These are phyloP conservation scores for Leptestheria dahalacensis DNA, from an alignment of 1,140 invertebrate species.

Conservation along the genomic window DNA sequence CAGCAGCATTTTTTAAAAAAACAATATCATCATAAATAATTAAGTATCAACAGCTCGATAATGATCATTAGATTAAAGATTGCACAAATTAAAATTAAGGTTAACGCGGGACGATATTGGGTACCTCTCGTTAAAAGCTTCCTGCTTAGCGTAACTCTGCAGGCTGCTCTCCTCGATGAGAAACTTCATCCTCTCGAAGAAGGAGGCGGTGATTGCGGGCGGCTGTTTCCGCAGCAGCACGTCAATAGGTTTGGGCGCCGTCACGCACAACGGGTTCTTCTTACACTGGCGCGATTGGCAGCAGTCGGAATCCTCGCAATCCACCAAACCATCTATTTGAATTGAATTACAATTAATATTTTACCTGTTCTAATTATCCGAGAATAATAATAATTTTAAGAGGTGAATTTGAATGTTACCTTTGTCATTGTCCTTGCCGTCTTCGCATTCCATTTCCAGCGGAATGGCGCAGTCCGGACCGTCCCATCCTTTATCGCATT, in stretches of 20 bases:
- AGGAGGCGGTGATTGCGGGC: constrained; percentile 87
- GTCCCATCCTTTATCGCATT: constrained; percentile 80
- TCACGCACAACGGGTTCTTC: constrained; percentile 82
- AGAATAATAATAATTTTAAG: background rate
- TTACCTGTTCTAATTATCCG: too few relatives aligned
- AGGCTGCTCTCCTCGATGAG: constrained; percentile 96
- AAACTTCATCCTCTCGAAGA: constrained; percentile 95
- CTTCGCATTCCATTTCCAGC: constrained; percentile 80
- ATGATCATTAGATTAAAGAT: too few relatives aligned
- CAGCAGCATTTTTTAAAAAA: background rate
- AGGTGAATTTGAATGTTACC: constrained; percentile 41
- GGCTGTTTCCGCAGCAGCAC: constrained; percentile 88
- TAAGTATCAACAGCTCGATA: too few relatives aligned
- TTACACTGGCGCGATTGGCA: constrained; percentile 67
- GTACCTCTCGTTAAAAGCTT: constrained; percentile 97
- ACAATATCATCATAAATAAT: too few relatives aligned
- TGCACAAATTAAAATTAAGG: too few relatives aligned
- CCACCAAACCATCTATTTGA: constrained; percentile 82
- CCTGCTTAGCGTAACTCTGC: constrained; percentile 90
- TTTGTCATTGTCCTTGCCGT: constrained; percentile 89
- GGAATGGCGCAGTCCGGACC: constrained; percentile 78
- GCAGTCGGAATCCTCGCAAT: constrained; percentile 93
- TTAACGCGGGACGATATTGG: too few relatives aligned
- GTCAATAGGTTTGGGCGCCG: constrained; percentile 86
- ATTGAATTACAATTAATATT: constrained; percentile 12